Evolutionary conservation across 2,797 vertebrate species (phyloP).

Genomic region (Acomys russatus): DNA sequence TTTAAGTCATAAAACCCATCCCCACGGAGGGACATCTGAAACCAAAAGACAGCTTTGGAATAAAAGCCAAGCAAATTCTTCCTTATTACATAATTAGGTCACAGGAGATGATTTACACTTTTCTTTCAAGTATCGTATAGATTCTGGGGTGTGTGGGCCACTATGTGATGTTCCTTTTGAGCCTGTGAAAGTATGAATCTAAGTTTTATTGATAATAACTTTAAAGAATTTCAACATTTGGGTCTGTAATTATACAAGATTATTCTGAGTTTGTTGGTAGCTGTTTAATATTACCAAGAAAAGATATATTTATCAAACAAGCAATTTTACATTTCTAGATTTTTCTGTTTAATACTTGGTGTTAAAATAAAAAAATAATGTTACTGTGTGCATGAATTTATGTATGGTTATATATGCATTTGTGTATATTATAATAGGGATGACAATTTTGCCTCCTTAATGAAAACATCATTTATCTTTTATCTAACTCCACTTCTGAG

Average conservation of each 20-base stretch:
- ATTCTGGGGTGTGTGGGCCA: conserved; percentile 32
- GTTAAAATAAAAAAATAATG: background rate
- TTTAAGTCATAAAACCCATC: conserved; percentile 70
- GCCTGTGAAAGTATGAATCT: conserved; percentile 6
- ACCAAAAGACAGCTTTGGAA: conserved; percentile 59
- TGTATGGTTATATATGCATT: background rate
- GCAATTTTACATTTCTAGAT: conserved; percentile 14
- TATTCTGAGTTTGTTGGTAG: conserved; percentile 17
- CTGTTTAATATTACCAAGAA: conserved; percentile 13
- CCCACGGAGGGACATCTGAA: conserved; percentile 70
- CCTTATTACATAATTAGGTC: conserved; percentile 69
- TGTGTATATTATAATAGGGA: background rate
- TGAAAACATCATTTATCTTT: background rate
- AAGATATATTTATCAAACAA: conserved; percentile 22
- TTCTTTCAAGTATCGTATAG: conserved; percentile 29
- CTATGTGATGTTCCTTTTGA: conserved; percentile 28
- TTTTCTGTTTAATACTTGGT: background rate
- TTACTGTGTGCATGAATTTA: background rate
- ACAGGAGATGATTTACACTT: conserved; percentile 52
- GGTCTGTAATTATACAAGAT: conserved; percentile 20
- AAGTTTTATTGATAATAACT: conserved; percentile 38
- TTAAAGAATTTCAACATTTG: conserved; percentile 36
- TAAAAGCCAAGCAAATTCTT: conserved; percentile 56
- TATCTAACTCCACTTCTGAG: background rate
- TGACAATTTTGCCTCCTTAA: background rate